A percentile compares a stretch with the other conserved stretches of the same genome.
Conservation (phyloP, 2,797 vertebrate genomes). For the Hafferia zeledoni region DNA sequence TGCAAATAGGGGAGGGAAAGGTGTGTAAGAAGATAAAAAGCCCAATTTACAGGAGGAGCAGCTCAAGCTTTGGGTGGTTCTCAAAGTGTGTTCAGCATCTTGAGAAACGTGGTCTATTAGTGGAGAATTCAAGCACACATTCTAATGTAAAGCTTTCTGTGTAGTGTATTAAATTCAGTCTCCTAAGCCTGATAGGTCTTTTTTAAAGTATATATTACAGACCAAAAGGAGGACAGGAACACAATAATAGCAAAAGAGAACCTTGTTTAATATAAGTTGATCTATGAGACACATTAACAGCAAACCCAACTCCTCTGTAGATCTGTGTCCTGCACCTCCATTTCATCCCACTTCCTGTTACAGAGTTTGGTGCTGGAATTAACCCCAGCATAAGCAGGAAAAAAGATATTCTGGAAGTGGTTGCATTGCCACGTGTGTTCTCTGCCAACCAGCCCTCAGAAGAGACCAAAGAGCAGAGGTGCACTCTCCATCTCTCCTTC, state of each 20-base stretch:
- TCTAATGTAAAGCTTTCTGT: not conserved
- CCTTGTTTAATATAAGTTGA: not conserved
- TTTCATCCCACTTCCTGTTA: not conserved
- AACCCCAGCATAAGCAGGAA: not conserved
- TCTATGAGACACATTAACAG: not conserved
- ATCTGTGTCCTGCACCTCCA: not conserved
- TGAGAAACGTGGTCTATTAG: not conserved
- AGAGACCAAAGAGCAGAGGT: not conserved
- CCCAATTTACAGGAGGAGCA: not conserved
- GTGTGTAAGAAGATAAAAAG: not conserved
- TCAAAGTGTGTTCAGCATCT: not conserved
- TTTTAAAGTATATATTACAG: not conserved
- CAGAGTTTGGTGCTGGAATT: not conserved
- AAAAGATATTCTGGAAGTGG: not conserved
- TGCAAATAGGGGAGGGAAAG: accelerated
- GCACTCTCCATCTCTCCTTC: not conserved
- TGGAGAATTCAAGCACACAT: not conserved
- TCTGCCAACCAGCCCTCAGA: not conserved
- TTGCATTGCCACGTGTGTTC: not conserved
- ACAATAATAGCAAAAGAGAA: too few relatives aligned
- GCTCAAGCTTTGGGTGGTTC: not conserved
- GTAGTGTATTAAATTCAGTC: not conserved
- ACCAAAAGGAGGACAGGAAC: not conserved
- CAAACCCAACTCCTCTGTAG: not conserved
- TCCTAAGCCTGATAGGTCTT: too few relatives aligned